phyloP scores from a whole-genome alignment of 2,888 invertebrate species.

The Archips crataeganus region DNA sequence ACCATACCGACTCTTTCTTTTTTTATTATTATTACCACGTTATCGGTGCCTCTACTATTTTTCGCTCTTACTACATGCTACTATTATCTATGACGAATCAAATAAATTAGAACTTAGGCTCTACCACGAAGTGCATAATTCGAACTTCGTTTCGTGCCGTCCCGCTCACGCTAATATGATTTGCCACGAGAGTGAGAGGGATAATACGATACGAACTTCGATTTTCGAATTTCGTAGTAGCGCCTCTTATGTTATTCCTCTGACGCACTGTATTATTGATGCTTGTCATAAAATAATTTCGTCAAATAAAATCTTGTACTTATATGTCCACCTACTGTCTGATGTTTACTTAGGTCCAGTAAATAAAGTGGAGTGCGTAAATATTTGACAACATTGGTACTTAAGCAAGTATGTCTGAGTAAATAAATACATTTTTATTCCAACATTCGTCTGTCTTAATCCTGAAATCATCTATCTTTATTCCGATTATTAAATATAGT shows the following conservation, averaged over 20 bases:
- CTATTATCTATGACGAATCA: too few relatives aligned
- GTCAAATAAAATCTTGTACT: neutral
- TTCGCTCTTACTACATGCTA: slow-evolving; percentile 12
- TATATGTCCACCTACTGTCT: neutral
- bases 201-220: too few relatives aligned
- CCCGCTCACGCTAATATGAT: too few relatives aligned
- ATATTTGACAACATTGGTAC: neutral
- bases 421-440: neutral
- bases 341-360: slow-evolving; percentile 2
- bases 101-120: too few relatives aligned
- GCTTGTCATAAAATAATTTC: neutral
- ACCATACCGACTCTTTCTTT: slow-evolving; percentile 46
- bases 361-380: neutral
- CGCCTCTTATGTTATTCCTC: too few relatives aligned
- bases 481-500: too few relatives aligned
- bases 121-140: too few relatives aligned
- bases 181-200: too few relatives aligned
- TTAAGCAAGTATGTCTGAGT: neutral
- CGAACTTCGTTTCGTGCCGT: too few relatives aligned
- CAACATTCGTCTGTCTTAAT: neutral
- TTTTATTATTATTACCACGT: slow-evolving; percentile 58
- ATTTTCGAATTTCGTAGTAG: too few relatives aligned
- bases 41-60: slow-evolving; percentile 48
- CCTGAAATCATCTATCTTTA: too few relatives aligned
- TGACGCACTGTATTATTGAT: neutral